phyloP scores from a whole-genome alignment of 2,888 invertebrate species.

The Ophioninae sp. region DNA sequence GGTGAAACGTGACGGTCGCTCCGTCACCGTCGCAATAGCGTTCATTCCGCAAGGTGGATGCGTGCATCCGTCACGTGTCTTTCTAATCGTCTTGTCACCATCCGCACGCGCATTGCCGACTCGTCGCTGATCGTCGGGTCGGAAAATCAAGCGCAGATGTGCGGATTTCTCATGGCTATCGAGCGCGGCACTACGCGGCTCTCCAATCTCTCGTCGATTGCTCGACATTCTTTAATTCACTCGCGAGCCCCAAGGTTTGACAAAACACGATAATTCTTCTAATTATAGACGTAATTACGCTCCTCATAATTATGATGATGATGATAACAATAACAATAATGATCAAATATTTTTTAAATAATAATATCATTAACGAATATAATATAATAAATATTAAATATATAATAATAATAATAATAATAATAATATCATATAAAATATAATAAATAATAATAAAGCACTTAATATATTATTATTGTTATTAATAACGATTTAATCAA shows the following conservation, averaged over 20 bases:
- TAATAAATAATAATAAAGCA: too few species aligned
- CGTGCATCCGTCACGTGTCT: slow-evolving; percentile 63
- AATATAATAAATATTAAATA: too few species aligned
- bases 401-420: too few species aligned
- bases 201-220: slow-evolving; percentile 39
- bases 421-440: too few species aligned
- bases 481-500: too few species aligned
- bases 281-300: background rate
- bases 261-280: background rate
- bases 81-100: slow-evolving; percentile 64
- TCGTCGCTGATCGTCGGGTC: slow-evolving; percentile 54
- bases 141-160: slow-evolving; percentile 47
- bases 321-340: too few species aligned
- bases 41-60: slow-evolving; percentile 53
- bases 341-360: too few species aligned
- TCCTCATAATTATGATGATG: background rate
- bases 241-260: too few species aligned
- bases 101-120: slow-evolving; percentile 42
- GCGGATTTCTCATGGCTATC: slow-evolving; percentile 47
- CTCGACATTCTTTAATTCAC: background rate
- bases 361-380: too few species aligned
- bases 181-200: slow-evolving; percentile 44
- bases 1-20: slow-evolving; percentile 26
- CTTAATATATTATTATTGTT: too few species aligned
- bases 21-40: slow-evolving; percentile 16